phyloP scores from a whole-genome alignment of 2,797 vertebrate species.

The Odontamblyopus lacepedii region DNA sequence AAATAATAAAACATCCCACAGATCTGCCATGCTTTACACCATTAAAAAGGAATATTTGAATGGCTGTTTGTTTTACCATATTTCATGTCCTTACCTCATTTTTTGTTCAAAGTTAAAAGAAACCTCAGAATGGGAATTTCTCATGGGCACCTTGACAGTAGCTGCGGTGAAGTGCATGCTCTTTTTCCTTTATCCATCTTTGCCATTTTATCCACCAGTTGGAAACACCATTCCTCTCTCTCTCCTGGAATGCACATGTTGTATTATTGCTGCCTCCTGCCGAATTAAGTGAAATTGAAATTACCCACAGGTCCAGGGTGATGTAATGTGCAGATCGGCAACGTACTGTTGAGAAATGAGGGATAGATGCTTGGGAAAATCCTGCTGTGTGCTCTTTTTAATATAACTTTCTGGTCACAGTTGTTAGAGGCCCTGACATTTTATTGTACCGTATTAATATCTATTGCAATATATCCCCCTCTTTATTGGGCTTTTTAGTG shows the following conservation, averaged over 20 bases:
- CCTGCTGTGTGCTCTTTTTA: conserved; percentile 21
- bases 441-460: conserved; percentile 40
- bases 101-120: conserved; percentile 19
- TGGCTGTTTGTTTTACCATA: conserved; percentile 13
- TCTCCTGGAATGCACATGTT: conserved; percentile 23
- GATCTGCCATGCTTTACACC: background rate
- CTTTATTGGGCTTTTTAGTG: conserved; percentile 33
- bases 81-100: conserved; percentile 8
- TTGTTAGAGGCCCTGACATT: conserved; percentile 30
- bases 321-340: conserved; percentile 38
- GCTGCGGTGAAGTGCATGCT: conserved; percentile 23
- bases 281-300: conserved; percentile 45
- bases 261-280: conserved; percentile 30
- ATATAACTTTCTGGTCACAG: conserved; percentile 25
- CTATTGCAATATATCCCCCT: conserved; percentile 39
- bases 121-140: conserved; percentile 25
- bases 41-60: conserved; percentile 19
- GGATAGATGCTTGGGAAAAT: conserved; percentile 37
- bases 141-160: conserved; percentile 38
- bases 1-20: conserved; percentile 14
- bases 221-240: conserved; percentile 20
- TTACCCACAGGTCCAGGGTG: conserved; percentile 40
- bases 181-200: conserved; percentile 23
- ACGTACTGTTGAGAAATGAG: conserved; percentile 32
- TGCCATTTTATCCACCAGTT: conserved; percentile 18